Percentiles rank a stretch among this genome's conserved stretches.
phyloP scores from a whole-genome alignment of 1,140 invertebrate genomes.

The Drosophila micromelanica region DNA sequence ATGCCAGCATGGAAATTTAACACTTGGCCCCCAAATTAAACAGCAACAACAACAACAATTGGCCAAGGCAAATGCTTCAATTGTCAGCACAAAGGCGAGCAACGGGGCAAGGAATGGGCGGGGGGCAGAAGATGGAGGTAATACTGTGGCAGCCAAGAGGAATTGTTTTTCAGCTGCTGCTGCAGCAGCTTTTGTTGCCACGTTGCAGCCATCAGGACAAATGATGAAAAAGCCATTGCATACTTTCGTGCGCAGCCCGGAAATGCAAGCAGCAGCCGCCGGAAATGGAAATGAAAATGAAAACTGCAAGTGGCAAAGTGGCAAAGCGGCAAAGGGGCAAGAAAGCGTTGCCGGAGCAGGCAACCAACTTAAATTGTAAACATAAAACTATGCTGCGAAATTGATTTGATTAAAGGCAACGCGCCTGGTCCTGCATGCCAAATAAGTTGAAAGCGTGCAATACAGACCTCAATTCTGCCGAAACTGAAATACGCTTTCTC shows the following conservation, averaged over 20 bases:
- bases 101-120: not conserved
- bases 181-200: slow-evolving; percentile 69
- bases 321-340: slow-evolving; percentile 7
- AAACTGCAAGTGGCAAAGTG: slow-evolving; percentile 23
- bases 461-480: not conserved
- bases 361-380: slow-evolving; percentile 78
- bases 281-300: slow-evolving; percentile 47
- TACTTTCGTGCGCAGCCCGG: slow-evolving; percentile 77
- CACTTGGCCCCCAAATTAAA: slow-evolving; percentile 76
- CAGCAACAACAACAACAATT: slow-evolving; percentile 65
- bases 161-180: slow-evolving; percentile 63
- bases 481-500: slow-evolving; percentile 24
- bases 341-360: slow-evolving; percentile 24
- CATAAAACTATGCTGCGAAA: slow-evolving; percentile 83
- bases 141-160: slow-evolving; percentile 33
- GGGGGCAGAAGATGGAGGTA: too few relatives aligned
- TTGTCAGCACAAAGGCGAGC: slow-evolving; percentile 52
- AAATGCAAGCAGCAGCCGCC: slow-evolving; percentile 58
- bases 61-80: slow-evolving; percentile 66
- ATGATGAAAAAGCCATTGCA: slow-evolving; percentile 82
- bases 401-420: slow-evolving; percentile 83
- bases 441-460: slow-evolving; percentile 56
- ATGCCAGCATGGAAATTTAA: slow-evolving; percentile 79
- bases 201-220: slow-evolving; percentile 77
- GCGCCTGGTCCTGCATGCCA: slow-evolving; percentile 70